Evolutionary conservation across 2,888 invertebrate species (phyloP).

Genomic region (Hypomecis atomaria): DNA sequence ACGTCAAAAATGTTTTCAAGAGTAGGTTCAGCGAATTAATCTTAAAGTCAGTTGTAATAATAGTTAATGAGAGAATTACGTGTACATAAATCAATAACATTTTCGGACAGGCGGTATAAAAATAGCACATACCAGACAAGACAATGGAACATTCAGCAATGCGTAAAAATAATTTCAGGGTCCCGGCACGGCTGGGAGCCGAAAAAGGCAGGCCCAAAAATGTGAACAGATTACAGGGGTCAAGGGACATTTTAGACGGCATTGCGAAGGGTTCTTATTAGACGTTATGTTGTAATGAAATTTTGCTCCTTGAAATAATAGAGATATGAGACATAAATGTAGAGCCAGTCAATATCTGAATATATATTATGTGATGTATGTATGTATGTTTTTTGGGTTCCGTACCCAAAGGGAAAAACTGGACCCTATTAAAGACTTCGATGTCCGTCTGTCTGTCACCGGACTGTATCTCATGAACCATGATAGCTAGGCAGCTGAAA

Average conservation of each 20-base stretch:
- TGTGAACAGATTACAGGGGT: slow-evolving; percentile 21
- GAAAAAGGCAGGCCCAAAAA: slow-evolving; percentile 23
- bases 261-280: slow-evolving; percentile 17
- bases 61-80: not conserved
- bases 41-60: not conserved
- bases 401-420: no score
- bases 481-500: no score
- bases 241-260: slow-evolving; percentile 15
- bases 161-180: slow-evolving; percentile 29
- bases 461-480: no score
- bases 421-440: no score
- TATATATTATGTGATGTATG: no score
- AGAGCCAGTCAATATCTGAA: no score
- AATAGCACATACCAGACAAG: slow-evolving; percentile 11
- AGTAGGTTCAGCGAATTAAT: not conserved
- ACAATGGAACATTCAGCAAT: slow-evolving; percentile 25
- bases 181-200: slow-evolving; percentile 7
- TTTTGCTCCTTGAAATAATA: slow-evolving; percentile 9
- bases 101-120: slow-evolving; percentile 8
- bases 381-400: no score
- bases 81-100: not conserved
- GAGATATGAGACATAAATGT: not conserved
- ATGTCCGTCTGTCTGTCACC: no score
- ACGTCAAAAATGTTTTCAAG: slow-evolving; percentile 1
- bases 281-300: slow-evolving; percentile 17